A percentile compares a stretch with the other conserved stretches of the same genome.
Evolutionary conservation across 2,113 vertebrate species (phyloP).

Genomic region (Echinops telfairi): DNA sequence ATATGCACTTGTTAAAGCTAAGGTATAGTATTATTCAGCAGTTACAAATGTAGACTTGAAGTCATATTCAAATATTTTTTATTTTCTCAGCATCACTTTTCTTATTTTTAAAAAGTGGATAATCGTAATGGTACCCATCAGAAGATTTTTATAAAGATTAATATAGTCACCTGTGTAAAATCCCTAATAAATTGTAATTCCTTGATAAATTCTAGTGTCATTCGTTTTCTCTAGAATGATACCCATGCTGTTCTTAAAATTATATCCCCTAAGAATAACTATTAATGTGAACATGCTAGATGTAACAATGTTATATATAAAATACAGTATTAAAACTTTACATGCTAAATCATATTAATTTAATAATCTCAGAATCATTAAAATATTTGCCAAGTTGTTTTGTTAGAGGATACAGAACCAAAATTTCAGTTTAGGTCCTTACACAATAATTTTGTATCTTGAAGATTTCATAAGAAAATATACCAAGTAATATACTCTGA

Average conservation of each 20-base stretch:
- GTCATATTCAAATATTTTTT: neutral
- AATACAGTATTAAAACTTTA: neutral
- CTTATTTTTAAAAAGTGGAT: no score
- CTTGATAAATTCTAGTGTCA: neutral
- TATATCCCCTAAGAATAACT: neutral
- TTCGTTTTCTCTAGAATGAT: neutral
- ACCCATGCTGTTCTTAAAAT: neutral
- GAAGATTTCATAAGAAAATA: neutral
- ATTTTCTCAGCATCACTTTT: no score
- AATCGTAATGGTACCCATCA: no score
- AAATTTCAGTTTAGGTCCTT: constrained; percentile 3
- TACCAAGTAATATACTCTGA: neutral
- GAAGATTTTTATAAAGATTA: no score
- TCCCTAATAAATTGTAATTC: neutral
- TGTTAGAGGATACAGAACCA: neutral
- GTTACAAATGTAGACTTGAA: neutral
- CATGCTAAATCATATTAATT: neutral
- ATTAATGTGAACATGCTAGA: neutral
- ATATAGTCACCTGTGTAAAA: no score
- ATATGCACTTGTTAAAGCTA: neutral
- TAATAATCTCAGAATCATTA: neutral
- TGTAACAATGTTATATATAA: neutral
- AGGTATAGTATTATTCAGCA: neutral
- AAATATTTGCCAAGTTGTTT: neutral
- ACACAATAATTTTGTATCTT: neutral